A percentile compares a stretch with the other conserved stretches of the same genome.
These are phyloP conservation scores for Leptopterna dolabrata DNA, from an alignment of 2,888 invertebrate species.

Conservation along the genomic window DNA sequence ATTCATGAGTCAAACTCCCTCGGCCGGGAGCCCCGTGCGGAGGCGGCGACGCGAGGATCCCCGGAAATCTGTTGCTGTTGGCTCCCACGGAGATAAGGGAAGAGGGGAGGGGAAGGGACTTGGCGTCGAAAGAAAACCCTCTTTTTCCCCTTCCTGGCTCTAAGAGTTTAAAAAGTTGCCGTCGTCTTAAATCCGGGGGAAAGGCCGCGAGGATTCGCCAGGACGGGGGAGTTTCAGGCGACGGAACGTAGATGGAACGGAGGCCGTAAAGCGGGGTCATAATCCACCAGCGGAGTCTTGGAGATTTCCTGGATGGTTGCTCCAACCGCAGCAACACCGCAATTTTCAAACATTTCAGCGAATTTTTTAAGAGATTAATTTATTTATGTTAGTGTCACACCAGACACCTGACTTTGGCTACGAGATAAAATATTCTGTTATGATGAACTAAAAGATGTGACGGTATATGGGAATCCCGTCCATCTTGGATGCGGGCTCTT, in stretches of 20 bases:
- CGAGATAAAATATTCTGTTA: too few species aligned
- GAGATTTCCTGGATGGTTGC: neutral
- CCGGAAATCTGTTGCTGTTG: conserved; percentile 5
- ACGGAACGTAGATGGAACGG: neutral
- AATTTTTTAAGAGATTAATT: too few species aligned
- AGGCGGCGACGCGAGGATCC: neutral
- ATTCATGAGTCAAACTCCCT: neutral
- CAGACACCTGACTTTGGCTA: too few species aligned
- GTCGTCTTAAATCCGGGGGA: neutral
- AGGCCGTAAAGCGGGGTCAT: neutral
- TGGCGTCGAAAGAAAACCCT: neutral
- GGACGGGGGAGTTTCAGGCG: neutral
- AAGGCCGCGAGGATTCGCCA: neutral
- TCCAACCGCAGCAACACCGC: neutral
- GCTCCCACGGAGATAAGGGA: conserved; percentile 15
- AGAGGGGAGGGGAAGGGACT: neutral
- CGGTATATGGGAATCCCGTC: too few species aligned
- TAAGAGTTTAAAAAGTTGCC: neutral
- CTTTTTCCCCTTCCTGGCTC: neutral
- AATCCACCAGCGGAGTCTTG: neutral
- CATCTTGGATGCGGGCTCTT: too few species aligned
- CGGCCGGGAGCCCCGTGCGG: neutral
- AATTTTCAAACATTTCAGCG: too few species aligned
- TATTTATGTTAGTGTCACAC: too few species aligned
- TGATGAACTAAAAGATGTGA: too few species aligned